Evolutionary conservation across 53 echinoderm and acorn worm genomes (phyloP).

Genomic region (Pentamera pediparva): DNA sequence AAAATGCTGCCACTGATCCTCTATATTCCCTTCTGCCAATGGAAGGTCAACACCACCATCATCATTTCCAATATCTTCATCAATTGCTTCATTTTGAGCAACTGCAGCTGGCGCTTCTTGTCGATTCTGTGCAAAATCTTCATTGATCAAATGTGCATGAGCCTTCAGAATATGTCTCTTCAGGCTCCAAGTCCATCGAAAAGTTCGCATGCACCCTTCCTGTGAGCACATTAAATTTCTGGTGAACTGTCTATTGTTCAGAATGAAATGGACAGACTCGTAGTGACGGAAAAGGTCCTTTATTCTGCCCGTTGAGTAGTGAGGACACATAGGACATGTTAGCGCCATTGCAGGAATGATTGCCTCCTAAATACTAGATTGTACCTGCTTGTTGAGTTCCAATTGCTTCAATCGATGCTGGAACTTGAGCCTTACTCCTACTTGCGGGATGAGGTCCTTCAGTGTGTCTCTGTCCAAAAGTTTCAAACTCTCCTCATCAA

Average conservation of each 20-base stretch:
- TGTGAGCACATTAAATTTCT: not conserved
- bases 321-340: not conserved
- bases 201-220: slow-evolving; percentile 23
- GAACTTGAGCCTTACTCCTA: not conserved
- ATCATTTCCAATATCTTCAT: not conserved
- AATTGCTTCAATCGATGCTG: not conserved
- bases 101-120: not conserved
- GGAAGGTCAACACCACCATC: not conserved
- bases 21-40: not conserved
- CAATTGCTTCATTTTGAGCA: not conserved
- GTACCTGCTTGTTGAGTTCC: slow-evolving; percentile 2
- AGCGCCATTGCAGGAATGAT: not conserved
- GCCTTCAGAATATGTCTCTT: slow-evolving; percentile 1
- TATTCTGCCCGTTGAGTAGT: not conserved
- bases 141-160: not conserved
- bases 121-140: not conserved
- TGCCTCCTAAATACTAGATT: not conserved
- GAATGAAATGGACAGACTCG: not conserved
- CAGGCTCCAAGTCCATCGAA: slow-evolving; percentile 14
- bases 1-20: not conserved
- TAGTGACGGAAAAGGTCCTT: not conserved
- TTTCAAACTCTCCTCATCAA: slow-evolving; percentile 10
- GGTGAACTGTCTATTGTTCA: slow-evolving; percentile 2
- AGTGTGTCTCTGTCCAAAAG: not conserved
- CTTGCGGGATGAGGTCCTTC: slow-evolving; percentile 7